Evolutionary conservation across 2,888 invertebrate genomes (phyloP), one percentile per base, ranked within the genome.

Genomic region (Eumacrocentrus americanus): DNA sequence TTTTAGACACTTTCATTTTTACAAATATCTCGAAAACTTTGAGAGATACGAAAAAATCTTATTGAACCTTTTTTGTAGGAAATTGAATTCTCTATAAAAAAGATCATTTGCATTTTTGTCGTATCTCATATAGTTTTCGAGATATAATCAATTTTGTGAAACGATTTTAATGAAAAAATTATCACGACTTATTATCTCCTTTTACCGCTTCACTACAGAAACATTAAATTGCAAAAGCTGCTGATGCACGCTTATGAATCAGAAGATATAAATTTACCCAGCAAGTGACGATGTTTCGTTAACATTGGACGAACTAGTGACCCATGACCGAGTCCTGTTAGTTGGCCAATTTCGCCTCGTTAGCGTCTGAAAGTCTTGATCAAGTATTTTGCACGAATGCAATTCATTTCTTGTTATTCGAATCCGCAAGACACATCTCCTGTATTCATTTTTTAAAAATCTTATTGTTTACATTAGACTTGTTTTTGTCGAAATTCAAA

Each of bases 311-410:
- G 16, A 57, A 44, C 58, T 56, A 52, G 29, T 63, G 61, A 63
- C 59, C 56, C 54, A 55, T 63, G 63, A 61, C 52, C 56, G 25
- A 35, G 47, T 40, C 53, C 29, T 34, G 47, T 60, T 61, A 63
- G 25, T 60, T 42, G 59, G 44, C 64, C 64, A 60, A 72, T 69
- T 69, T 50, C 42, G 61, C 59, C 61, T 70, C 61, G 67, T 67
- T 66, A 63, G 62, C 50, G 42, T 9, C 4, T 9, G 29, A 4
- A 29, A 29, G 29, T 29, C 37, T 56, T 59, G 44, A 40, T 51
- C 37, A 44, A 44, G 23, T 47, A 40, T 44, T 16, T 14, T 16
- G 34, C 38, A 35, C 22, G 18, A 20, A 37, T 29, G 29, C 29
- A 4, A 29, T 29, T 29, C 29, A 29, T 29, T 29, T n/a, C n/a